Base-by-base conservation (phyloP, 2,113 vertebrate genomes). In the Eptesicus fuscus region DNA sequence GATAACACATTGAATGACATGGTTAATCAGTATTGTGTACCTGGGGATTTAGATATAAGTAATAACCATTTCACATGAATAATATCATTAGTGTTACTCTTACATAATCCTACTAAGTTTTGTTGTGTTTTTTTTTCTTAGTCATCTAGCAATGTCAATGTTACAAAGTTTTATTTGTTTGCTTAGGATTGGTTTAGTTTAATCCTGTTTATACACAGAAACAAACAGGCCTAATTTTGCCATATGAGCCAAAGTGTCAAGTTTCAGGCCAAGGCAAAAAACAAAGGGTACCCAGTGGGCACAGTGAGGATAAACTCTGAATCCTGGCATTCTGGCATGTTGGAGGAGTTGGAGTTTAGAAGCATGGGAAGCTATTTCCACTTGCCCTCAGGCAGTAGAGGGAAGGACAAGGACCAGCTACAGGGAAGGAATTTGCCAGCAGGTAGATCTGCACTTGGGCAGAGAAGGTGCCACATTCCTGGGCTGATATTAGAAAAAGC, bases 401-500 rank as follows among this genome's bases (percentile, higher is more conserved):
- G 17, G 59, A 96, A 95, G 79, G 85, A 23, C 47, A 88, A 91
- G 73, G 77, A 88, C 84, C 93, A 88, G 40, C 69, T 74, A 16
- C 67, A 85, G 79, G 35, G 49, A 90, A 95, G 88, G 95, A 95
- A 97, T 96, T 95, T 95, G 94, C 88, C 92, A 96, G 88, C 80
- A 96, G 90, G 88, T 97, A 97, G 90, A 95, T 96, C 90, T 96
- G 90, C 90, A 88, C 94, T 96, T 95, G 95, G 88, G 92, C 59
- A 95, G 88, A 84, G 84, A 92, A 96, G 96, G 95, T 96, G 95
- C 91, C 69, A 96, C 95, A 97, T 97, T 96, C 96, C 96, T 92
- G 71, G 53, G 56, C 95, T 94, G 77, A 94, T 95, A 94, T 88
- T 96, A 92, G 67, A 88, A 96, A 93, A 96, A 87, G 71, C 65